phyloP scores from a whole-genome alignment of 2,888 invertebrate species.

The Leptinotarsa tumamoca region DNA sequence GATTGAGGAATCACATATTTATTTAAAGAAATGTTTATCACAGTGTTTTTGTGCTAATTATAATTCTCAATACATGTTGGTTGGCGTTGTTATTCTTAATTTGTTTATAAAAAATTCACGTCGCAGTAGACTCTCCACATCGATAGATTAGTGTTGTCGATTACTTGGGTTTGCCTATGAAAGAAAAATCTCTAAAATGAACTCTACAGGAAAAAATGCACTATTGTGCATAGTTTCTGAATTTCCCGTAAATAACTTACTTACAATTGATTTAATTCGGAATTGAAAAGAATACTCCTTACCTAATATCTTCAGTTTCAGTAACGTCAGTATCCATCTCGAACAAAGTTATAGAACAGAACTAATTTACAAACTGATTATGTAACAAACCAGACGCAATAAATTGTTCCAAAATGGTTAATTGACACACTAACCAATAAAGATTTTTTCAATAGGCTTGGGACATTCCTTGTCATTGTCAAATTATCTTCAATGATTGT shows the following conservation, averaged over 20 bases:
- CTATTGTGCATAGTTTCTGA: too few species aligned
- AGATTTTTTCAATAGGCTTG: background rate
- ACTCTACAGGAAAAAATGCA: background rate
- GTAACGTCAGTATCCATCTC: background rate
- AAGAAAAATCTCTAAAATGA: background rate
- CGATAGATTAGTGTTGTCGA: background rate
- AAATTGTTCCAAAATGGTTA: background rate
- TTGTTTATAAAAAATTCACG: background rate
- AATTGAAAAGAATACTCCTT: background rate
- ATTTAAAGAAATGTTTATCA: background rate
- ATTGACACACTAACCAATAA: conserved; percentile 8
- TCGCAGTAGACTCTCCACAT: background rate
- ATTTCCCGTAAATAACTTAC: too few species aligned
- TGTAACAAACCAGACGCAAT: conserved; percentile 4
- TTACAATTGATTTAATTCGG: background rate
- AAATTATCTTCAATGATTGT: background rate
- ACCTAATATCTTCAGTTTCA: background rate
- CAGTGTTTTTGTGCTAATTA: background rate
- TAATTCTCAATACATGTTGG: background rate
- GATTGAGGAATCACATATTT: background rate
- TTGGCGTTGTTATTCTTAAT: background rate
- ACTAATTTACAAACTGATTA: conserved; percentile 6
- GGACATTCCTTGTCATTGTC: background rate
- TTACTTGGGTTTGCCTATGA: background rate
- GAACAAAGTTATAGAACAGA: background rate